Conservation (phyloP, 2,113 vertebrate genomes). For the Ivindomyrus marchei region DNA sequence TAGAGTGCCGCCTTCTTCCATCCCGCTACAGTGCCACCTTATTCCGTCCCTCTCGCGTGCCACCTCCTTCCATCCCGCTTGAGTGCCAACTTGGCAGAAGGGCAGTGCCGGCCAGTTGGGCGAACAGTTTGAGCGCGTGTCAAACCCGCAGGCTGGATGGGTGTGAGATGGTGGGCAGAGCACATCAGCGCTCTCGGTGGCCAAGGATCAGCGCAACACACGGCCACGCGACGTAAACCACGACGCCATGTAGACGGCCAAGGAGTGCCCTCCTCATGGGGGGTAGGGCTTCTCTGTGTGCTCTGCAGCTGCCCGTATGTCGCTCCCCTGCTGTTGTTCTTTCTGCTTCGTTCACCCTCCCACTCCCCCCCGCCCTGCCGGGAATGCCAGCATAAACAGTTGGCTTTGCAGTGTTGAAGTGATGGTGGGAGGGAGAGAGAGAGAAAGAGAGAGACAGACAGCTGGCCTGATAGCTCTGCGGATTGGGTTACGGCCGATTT, state of each 20-base stretch:
- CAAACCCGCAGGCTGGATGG: constrained; percentile 34
- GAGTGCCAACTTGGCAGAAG: constrained; percentile 25
- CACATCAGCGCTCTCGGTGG: constrained; percentile 12
- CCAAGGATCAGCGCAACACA: constrained; percentile 13
- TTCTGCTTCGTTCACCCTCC: background rate
- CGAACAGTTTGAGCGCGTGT: constrained; percentile 37
- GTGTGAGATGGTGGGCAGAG: constrained; percentile 34
- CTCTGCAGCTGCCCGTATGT: background rate
- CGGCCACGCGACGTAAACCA: background rate
- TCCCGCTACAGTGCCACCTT: background rate
- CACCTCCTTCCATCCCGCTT: constrained; percentile 51
- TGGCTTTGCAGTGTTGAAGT: constrained; percentile 21
- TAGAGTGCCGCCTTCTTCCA: background rate
- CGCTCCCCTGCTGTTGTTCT: background rate
- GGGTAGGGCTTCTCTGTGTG: background rate
- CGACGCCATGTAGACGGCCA: background rate
- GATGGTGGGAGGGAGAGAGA: constrained; percentile 29
- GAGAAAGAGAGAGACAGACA: constrained; percentile 23
- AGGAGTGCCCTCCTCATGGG: background rate
- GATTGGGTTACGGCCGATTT: constrained; percentile 34
- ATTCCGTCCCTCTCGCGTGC: constrained; percentile 31
- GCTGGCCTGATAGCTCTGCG: background rate
- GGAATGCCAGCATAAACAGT: constrained; percentile 26
- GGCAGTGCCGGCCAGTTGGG: constrained; percentile 41
- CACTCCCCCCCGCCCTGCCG: background rate